A percentile compares a stretch with the other conserved stretches of the same genome.
These are phyloP conservation scores for Corythornis leucogaster DNA, from an alignment of 2,797 vertebrate genomes.

Conservation along the genomic window DNA sequence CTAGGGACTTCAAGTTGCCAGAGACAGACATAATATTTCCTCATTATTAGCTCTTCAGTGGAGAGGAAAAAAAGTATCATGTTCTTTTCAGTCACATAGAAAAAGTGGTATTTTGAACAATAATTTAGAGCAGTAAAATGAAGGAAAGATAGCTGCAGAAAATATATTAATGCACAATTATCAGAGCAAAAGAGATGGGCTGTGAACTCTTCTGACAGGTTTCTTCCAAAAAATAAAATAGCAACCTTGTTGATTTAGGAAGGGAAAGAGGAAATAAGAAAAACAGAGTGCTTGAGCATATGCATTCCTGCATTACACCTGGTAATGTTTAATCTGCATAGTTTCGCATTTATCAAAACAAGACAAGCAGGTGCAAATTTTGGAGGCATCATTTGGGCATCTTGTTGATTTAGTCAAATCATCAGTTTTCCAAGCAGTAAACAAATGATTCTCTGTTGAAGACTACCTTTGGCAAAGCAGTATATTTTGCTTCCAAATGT, in stretches of 20 bases:
- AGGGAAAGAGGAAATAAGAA: not conserved
- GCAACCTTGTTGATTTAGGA: conserved; percentile 18
- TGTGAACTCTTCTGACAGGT: conserved; percentile 26
- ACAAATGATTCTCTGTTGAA: conserved; percentile 4
- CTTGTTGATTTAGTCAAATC: not conserved
- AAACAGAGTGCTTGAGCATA: conserved; percentile 1
- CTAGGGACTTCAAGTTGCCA: conserved; percentile 68
- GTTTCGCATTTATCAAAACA: conserved; percentile 30
- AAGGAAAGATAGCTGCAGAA: conserved; percentile 31
- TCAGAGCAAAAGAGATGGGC: conserved; percentile 23
- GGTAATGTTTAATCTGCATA: not conserved
- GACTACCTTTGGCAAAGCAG: not conserved
- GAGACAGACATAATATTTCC: conserved; percentile 77
- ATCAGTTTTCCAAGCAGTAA: not conserved
- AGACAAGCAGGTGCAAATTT: conserved; percentile 33
- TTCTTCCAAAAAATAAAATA: not conserved
- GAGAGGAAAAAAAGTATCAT: conserved; percentile 36
- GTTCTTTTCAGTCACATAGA: conserved; percentile 62
- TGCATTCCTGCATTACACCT: not conserved
- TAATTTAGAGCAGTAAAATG: conserved; percentile 62
- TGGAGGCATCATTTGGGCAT: not conserved
- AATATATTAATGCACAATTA: conserved; percentile 52
- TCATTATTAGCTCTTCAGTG: conserved; percentile 77
- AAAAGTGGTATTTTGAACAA: conserved; percentile 62
- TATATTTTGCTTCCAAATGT: conserved; percentile 15